Percentiles rank a stretch among this genome's conserved stretches.
phyloP scores from a whole-genome alignment of 2,888 invertebrate genomes.

The Boloria selene region DNA sequence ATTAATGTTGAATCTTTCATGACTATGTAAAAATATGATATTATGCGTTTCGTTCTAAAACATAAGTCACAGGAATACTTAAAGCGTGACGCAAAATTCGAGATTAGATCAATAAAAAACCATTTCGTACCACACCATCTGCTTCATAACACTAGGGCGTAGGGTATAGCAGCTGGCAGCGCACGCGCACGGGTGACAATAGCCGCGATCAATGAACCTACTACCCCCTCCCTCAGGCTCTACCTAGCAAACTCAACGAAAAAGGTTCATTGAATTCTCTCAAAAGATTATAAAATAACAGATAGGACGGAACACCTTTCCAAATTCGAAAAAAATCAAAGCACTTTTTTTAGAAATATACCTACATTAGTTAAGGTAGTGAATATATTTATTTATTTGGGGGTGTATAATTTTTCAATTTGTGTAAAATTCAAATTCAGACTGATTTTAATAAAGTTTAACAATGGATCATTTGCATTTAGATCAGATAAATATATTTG shows the following conservation, averaged over 20 bases:
- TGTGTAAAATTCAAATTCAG: neutral
- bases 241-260: conserved; percentile 24
- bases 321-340: conserved; percentile 13
- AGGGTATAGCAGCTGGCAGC: conserved; percentile 67
- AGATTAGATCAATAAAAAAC: conserved; percentile 51
- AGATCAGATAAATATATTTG: too few species aligned
- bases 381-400: neutral
- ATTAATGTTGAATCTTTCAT: too few species aligned
- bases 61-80: conserved; percentile 37
- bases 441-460: too few species aligned
- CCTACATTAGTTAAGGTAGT: neutral
- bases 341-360: neutral
- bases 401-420: neutral
- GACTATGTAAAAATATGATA: neutral
- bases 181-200: conserved; percentile 75
- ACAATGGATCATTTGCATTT: too few species aligned
- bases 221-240: conserved; percentile 53
- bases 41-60: neutral
- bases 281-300: conserved; percentile 41
- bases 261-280: conserved; percentile 39
- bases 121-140: conserved; percentile 62
- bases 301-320: conserved; percentile 44
- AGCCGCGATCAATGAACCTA: conserved; percentile 76
- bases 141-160: conserved; percentile 60
- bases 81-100: conserved; percentile 47